Evolutionary conservation across 2,888 invertebrate species (phyloP), one percentile per base, ranked within the genome.

Genomic region (Priocnemis perturbator): DNA sequence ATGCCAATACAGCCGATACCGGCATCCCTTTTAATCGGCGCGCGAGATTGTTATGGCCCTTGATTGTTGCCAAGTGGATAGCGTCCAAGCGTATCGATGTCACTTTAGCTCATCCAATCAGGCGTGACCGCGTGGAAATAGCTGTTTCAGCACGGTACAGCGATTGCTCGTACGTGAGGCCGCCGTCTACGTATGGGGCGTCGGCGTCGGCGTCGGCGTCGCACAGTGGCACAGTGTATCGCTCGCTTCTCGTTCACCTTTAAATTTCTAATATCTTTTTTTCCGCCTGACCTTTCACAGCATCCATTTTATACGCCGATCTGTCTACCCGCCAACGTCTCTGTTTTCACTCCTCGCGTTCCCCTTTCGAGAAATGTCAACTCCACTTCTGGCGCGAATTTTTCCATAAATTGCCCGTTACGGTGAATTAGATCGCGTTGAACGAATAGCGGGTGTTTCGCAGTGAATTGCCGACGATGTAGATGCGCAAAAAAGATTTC

Each of bases 11-110:
- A 37, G 37, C 50, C 50, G 50, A 50, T 17, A 50, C 7, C n/a
- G 50, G 50, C 19, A 50, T 19, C 50, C 78, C 78, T 78, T 77
- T 73, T 79, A 79, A 79, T 78, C 73, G 76, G 21, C 17, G 71
- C 62, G 64, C 69, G 72, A 77, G 73, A 77, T 77, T 69, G 74
- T 80, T 80, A 78, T 77, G 67, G 63, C 63, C 69, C 73, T 71
- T 76, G 75, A 80, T 83, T 77, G 77, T 74, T 77, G 78, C 81
- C 80, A 78, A 81, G 82, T 80, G 82, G 81, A 81, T 78, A 77
- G 21, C 71, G 78, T 84, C 79, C 78, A 81, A 82, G 74, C 57
- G 57, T 47, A 17, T 23, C 60, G 20, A 19, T 26, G 48, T 26
- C 50, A 74, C 82, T 78, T 74, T 78, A 76, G 74, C 67, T 74